These are phyloP conservation scores for Hemicrepidius hirtus DNA, from an alignment of 2,888 invertebrate genomes.

Conservation along the genomic window DNA sequence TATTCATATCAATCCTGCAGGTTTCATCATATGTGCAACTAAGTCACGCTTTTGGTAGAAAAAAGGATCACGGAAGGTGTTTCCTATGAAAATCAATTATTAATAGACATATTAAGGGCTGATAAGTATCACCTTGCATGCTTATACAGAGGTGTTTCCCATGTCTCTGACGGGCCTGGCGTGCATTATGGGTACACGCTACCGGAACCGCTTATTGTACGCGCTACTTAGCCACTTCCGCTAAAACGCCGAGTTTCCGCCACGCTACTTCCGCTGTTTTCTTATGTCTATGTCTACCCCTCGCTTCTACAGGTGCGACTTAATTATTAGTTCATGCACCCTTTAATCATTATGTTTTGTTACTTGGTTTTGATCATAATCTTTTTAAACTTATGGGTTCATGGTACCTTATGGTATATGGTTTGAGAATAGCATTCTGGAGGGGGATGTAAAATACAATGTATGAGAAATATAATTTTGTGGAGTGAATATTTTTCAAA, in stretches of 20 bases:
- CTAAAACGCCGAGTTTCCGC: constrained; percentile 70
- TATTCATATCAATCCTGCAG: constrained; percentile 44
- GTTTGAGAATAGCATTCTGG: too few relatives aligned
- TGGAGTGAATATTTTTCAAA: too few relatives aligned
- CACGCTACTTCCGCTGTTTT: constrained; percentile 70
- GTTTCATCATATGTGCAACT: constrained; percentile 36
- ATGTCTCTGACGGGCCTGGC: constrained; percentile 56
- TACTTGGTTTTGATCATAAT: constrained; percentile 19
- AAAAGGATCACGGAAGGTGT: constrained; percentile 46
- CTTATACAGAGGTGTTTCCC: constrained; percentile 57
- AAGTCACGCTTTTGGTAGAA: constrained; percentile 52
- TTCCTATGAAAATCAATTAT: constrained; percentile 58
- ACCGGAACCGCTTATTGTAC: constrained; percentile 72
- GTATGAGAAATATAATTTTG: too few relatives aligned
- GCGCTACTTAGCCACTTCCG: constrained; percentile 72
- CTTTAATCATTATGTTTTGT: constrained; percentile 22
- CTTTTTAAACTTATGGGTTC: background rate
- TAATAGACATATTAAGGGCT: constrained; percentile 56
- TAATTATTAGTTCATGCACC: constrained; percentile 55
- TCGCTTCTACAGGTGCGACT: constrained; percentile 64
- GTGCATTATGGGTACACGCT: constrained; percentile 65
- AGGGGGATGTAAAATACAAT: too few relatives aligned
- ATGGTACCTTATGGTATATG: background rate
- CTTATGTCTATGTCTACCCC: constrained; percentile 61
- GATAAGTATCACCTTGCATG: constrained; percentile 59